Conservation (phyloP, 2,797 vertebrate genomes). For the Pelochelys cantorii region DNA sequence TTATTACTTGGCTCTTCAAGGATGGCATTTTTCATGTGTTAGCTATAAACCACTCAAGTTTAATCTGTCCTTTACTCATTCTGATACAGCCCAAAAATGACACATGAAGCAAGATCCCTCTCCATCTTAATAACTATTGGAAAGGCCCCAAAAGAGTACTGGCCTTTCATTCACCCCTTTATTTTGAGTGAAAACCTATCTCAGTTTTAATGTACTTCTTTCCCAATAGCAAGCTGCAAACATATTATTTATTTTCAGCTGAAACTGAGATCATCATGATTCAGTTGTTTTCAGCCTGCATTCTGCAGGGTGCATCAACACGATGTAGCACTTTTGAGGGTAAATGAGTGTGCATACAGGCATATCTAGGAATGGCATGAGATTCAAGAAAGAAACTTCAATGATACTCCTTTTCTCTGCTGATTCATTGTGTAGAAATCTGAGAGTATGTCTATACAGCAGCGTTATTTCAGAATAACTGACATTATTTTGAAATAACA, state of each 20-base stretch:
- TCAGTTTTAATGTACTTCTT: neutral
- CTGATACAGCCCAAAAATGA: neutral
- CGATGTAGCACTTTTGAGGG: neutral
- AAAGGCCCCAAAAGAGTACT: neutral
- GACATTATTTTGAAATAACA: too few relatives aligned
- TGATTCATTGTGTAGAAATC: neutral
- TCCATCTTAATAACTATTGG: neutral
- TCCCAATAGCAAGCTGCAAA: conserved; percentile 6
- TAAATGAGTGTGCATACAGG: neutral
- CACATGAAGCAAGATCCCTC: neutral
- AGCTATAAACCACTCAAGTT: neutral
- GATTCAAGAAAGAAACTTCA: accelerated
- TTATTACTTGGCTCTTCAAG: neutral
- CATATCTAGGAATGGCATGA: neutral
- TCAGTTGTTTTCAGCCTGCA: neutral
- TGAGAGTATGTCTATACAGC: neutral
- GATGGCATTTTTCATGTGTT: neutral
- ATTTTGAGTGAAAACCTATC: neutral
- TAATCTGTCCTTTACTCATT: neutral
- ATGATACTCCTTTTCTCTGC: neutral
- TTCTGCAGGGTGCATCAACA: neutral
- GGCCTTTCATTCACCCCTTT: neutral
- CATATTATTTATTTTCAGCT: neutral
- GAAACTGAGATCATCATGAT: neutral
- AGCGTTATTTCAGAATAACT: too few relatives aligned